Conservation (phyloP, 2,113 vertebrate species). For the Tauraco erythrolophus region DNA sequence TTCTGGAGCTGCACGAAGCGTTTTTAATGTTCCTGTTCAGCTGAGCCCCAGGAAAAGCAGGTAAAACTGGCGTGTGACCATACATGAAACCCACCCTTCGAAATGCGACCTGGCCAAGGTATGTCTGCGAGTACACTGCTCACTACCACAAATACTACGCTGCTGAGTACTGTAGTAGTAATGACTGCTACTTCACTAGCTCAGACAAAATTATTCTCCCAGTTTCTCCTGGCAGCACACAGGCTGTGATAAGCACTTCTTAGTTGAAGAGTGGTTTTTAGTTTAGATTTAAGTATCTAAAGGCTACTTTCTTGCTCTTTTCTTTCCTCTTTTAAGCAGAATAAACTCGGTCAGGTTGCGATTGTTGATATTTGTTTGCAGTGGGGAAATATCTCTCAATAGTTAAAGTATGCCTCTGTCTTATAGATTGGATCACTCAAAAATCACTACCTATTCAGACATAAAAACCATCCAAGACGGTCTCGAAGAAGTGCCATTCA, state of each 20-base stretch:
- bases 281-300: background rate
- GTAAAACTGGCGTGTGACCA: accelerated
- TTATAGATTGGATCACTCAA: slow-evolving; percentile 93
- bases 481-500: slow-evolving; percentile 88
- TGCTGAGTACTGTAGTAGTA: background rate
- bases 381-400: background rate
- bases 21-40: background rate
- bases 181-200: background rate
- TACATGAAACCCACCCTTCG: accelerated
- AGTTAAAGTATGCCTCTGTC: background rate
- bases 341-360: background rate
- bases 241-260: background rate
- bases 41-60: background rate
- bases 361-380: background rate
- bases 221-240: background rate
- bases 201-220: background rate
- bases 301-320: background rate
- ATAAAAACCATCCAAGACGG: slow-evolving; percentile 86
- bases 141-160: accelerated
- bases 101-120: accelerated
- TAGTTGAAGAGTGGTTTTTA: background rate
- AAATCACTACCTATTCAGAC: slow-evolving; percentile 94
- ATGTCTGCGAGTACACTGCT: accelerated
- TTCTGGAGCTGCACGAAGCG: accelerated
- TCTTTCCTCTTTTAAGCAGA: background rate